phyloP scores from a whole-genome alignment of 2,888 invertebrate genomes.

The Monochamus alternatus region DNA sequence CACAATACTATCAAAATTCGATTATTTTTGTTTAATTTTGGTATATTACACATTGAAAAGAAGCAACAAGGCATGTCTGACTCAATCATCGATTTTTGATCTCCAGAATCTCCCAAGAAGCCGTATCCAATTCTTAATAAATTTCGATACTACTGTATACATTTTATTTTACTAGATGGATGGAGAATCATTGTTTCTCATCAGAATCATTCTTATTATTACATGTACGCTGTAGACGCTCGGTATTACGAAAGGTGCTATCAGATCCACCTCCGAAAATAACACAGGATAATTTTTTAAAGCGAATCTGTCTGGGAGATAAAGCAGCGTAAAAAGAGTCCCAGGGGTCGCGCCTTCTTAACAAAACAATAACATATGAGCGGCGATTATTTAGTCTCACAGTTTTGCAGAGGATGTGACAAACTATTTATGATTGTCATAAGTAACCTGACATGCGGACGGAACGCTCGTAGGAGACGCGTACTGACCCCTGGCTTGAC shows the following conservation, averaged over 20 bases:
- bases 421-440: constrained; percentile 60
- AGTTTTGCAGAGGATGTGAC: constrained; percentile 57
- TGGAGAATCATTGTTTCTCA: too few species aligned
- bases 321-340: constrained; percentile 29
- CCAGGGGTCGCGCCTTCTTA: constrained; percentile 35
- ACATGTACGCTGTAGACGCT: too few species aligned
- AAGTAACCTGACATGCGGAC: constrained; percentile 57
- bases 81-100: too few species aligned
- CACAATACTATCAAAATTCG: too few species aligned
- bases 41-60: too few species aligned
- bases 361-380: constrained; percentile 53
- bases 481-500: constrained; percentile 46
- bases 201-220: too few species aligned
- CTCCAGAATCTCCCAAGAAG: too few species aligned
- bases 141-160: too few species aligned
- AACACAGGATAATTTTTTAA: constrained; percentile 24
- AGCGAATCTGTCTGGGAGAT: constrained; percentile 28
- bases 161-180: too few species aligned
- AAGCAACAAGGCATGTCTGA: too few species aligned
- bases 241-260: neutral
- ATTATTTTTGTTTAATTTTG: too few species aligned
- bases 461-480: constrained; percentile 40
- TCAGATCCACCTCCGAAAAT: constrained; percentile 13
- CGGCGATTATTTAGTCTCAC: constrained; percentile 54
- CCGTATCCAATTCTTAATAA: too few species aligned